phyloP scores from a whole-genome alignment of 1,140 invertebrate genomes.

The Lutraria rhynchaena region DNA sequence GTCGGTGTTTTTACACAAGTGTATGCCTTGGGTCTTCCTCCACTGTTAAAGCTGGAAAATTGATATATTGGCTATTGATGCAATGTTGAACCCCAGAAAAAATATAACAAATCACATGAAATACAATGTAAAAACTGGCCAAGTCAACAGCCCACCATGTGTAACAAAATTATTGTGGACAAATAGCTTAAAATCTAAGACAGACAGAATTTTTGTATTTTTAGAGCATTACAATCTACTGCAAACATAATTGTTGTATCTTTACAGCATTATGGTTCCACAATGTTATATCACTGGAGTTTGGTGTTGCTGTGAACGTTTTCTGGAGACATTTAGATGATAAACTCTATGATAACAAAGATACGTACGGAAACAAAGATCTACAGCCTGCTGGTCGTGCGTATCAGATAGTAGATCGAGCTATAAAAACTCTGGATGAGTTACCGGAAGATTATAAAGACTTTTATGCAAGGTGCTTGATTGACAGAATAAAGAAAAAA shows the following conservation, averaged over 20 bases:
- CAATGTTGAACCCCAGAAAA: too few relatives aligned
- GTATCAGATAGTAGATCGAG: slow-evolving; percentile 83
- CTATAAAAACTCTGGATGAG: slow-evolving; percentile 81
- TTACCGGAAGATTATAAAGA: slow-evolving; percentile 84
- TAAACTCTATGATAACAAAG: slow-evolving; percentile 84
- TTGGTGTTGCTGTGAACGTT: slow-evolving; percentile 85
- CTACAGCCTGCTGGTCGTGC: slow-evolving; percentile 83
- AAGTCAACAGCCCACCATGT: too few relatives aligned
- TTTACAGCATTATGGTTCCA: slow-evolving; percentile 87
- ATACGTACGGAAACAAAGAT: slow-evolving; percentile 86
- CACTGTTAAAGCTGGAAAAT: too few relatives aligned
- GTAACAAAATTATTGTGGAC: too few relatives aligned
- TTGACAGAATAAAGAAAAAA: slow-evolving; percentile 78
- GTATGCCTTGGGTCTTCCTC: too few relatives aligned
- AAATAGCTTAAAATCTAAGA: too few relatives aligned
- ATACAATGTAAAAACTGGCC: too few relatives aligned
- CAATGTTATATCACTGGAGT: slow-evolving; percentile 84
- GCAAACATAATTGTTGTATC: too few relatives aligned
- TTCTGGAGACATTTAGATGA: slow-evolving; percentile 85
- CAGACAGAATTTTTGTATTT: too few relatives aligned
- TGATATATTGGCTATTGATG: slow-evolving; percentile 14
- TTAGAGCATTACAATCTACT: too few relatives aligned
- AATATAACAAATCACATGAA: too few relatives aligned
- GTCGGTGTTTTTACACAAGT: too few relatives aligned
- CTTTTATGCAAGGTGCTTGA: slow-evolving; percentile 83